phyloP scores from a whole-genome alignment of 2,888 invertebrate genomes.

The Perithous albicinctus region DNA sequence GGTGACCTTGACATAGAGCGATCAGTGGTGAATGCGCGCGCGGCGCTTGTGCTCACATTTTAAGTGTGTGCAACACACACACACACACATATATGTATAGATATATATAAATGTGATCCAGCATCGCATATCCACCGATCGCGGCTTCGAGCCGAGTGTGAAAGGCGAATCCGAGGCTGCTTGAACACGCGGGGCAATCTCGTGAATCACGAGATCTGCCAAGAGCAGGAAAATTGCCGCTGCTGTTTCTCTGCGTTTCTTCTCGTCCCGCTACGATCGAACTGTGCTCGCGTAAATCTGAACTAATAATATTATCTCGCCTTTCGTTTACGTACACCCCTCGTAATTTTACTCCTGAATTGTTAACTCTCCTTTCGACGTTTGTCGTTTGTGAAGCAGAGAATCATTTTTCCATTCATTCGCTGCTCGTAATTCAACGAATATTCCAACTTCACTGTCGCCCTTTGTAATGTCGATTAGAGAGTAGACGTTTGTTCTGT shows the following conservation, averaged over 20 bases:
- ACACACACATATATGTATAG: no score
- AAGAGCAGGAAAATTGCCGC: slow-evolving; percentile 53
- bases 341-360: background rate
- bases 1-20: slow-evolving; percentile 65
- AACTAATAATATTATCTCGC: slow-evolving; percentile 10
- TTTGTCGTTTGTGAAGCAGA: background rate
- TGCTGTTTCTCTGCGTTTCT: slow-evolving; percentile 19
- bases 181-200: slow-evolving; percentile 59
- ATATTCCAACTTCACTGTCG: background rate
- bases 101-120: slow-evolving; percentile 9
- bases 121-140: slow-evolving; percentile 29
- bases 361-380: background rate
- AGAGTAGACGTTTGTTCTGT: background rate
- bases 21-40: slow-evolving; percentile 7
- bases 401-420: background rate
- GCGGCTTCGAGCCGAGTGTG: slow-evolving; percentile 56
- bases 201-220: slow-evolving; percentile 61
- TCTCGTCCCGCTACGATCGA: background rate
- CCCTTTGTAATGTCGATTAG: background rate
- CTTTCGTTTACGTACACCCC: background rate
- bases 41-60: background rate
- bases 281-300: background rate
- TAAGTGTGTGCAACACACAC: background rate
- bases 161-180: slow-evolving; percentile 61
- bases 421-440: background rate